A percentile compares a stretch with the other conserved stretches of the same genome.
Evolutionary conservation across 2,888 invertebrate genomes (phyloP).

Genomic region (Lysandra bellargus): DNA sequence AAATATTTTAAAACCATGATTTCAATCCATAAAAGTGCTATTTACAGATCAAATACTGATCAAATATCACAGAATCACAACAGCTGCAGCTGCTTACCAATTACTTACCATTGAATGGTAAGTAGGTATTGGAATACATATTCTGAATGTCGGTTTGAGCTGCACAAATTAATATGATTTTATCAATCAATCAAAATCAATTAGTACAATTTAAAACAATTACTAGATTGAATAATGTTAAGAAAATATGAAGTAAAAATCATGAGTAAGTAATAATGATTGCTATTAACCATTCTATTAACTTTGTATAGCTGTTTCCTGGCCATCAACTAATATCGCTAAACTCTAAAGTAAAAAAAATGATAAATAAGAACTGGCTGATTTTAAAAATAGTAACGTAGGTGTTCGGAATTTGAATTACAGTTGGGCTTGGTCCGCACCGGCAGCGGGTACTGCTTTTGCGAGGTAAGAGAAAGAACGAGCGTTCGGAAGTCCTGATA

Average conservation of each 20-base stretch:
- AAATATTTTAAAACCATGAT: conserved; percentile 35
- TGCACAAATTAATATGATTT: background rate
- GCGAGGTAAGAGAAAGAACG: conserved; percentile 83
- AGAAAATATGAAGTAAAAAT: background rate
- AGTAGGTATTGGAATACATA: background rate
- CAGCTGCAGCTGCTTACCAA: conserved; percentile 7
- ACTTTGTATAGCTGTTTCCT: background rate
- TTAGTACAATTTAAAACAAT: background rate
- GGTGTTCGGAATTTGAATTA: background rate
- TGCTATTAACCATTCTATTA: background rate
- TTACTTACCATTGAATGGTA: background rate
- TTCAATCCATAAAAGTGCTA: conserved; percentile 32
- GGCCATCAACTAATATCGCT: background rate
- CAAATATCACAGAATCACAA: conserved; percentile 34
- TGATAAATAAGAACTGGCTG: background rate
- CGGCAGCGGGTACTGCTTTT: conserved; percentile 73
- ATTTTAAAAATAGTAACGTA: conserved; percentile 9
- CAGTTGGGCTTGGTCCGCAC: conserved; percentile 66
- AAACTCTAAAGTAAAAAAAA: background rate
- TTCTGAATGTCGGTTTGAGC: background rate
- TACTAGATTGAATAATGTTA: background rate
- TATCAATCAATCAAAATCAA: background rate
- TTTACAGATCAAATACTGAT: conserved; percentile 33
- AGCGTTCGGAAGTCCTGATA: conserved; percentile 85
- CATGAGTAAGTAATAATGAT: background rate